Evolutionary conservation across 1,140 invertebrate species (phyloP), one percentile per base, ranked within the genome.

Genomic region (Drosophila melanica): DNA sequence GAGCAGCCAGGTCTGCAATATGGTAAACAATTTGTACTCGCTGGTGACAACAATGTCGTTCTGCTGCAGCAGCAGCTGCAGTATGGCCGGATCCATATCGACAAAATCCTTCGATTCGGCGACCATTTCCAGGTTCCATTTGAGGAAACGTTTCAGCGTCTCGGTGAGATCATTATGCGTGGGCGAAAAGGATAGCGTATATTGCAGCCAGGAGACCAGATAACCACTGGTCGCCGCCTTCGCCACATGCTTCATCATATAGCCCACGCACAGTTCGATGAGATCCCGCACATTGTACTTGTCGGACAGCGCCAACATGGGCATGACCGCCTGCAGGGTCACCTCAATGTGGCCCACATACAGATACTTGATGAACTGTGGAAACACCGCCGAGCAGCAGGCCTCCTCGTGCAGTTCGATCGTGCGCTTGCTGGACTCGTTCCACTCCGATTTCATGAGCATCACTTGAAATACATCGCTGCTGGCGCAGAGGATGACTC

Each of bases 391-490:
- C 35, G 95, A 94, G 92, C 97, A 98, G 62, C 95, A 95, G 4
- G 96, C 95, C 18, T 97, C 96, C 93, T 99, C 98, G 87, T 97
- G 95, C 2, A 98, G 93, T 35, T 96, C 95, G 66, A 99, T 96
- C 18, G 95, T 93, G 78, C 94, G 96, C 92, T 98, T 96, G 71
- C 96, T 94, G 85, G 96, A 97, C 91, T 98, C 98, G 57, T 94
- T 96, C 98, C 98, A 98, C 91, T 97, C 96, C 0, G 97, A 95
- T 90, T 97, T 97, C 96, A 98, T 98, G 41, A 99, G 92, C 98
- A 99, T 99, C 5, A 98, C 96, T 93, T 98, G 97, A 92, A 99
- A 98, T 16, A 99, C 98, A 93, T 98, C 97, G 92, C 97, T 98
- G 69, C 96, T 98, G 69, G 97, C 97, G 94, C 97, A 98, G 2